These are phyloP conservation scores for Drosophila sturtevanti DNA, from an alignment of 1,140 invertebrate species.

Conservation along the genomic window DNA sequence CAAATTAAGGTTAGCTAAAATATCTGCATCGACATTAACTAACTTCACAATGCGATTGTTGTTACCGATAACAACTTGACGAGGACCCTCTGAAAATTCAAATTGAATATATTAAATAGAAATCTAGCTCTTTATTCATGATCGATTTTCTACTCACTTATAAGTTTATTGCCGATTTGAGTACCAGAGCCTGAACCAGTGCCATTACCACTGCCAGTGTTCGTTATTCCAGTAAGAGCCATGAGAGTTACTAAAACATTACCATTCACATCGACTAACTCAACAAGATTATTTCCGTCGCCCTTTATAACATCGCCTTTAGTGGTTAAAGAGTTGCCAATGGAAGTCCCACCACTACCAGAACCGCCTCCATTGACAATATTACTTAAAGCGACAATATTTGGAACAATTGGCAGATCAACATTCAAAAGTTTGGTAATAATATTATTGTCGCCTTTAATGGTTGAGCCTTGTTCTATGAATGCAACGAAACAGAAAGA, in stretches of 20 bases:
- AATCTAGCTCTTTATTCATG: too few species aligned
- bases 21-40: slow-evolving; percentile 27
- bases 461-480: not conserved
- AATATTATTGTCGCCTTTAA: not conserved
- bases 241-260: not conserved
- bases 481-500: not conserved
- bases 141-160: slow-evolving; percentile 23
- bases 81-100: slow-evolving; percentile 29
- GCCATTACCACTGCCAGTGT: not conserved
- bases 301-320: slow-evolving; percentile 3
- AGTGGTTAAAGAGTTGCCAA: slow-evolving; percentile 7
- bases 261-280: not conserved
- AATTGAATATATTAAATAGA: not conserved
- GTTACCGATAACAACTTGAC: slow-evolving; percentile 50
- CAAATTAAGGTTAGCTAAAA: slow-evolving; percentile 21
- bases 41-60: slow-evolving; percentile 42
- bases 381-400: not conserved
- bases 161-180: slow-evolving; percentile 31
- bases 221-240: slow-evolving; percentile 7
- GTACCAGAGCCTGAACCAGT: not conserved
- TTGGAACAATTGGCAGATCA: not conserved
- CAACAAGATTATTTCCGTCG: not conserved
- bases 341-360: not conserved
- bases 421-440: not conserved
- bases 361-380: not conserved